phyloP scores from a whole-genome alignment of 2,797 vertebrate genomes.

The Chanos chanos region DNA sequence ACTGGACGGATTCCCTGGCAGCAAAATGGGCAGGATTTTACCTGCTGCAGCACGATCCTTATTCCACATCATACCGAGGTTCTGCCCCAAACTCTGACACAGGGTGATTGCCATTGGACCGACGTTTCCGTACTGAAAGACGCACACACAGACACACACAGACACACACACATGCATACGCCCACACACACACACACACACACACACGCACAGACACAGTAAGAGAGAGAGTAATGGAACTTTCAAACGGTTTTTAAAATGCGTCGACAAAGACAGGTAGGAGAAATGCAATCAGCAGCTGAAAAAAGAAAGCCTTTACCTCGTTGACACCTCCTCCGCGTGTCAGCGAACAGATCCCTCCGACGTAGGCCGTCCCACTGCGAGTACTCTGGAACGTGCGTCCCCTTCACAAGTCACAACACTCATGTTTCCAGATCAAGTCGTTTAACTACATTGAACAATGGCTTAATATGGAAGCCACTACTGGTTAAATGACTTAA shows the following conservation, averaged over 20 bases:
- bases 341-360: constrained; percentile 85
- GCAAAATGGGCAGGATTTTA: constrained; percentile 44
- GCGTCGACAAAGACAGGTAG: not conserved
- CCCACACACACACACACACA: constrained; percentile 12
- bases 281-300: too few relatives aligned
- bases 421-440: not conserved
- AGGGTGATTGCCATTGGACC: constrained; percentile 90
- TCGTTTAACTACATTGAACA: not conserved
- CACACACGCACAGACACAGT: not conserved
- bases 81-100: constrained; percentile 93
- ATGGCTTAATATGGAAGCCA: too few relatives aligned
- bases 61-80: constrained; percentile 96
- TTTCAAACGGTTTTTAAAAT: not conserved
- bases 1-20: not conserved
- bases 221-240: not conserved
- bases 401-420: constrained; percentile 67
- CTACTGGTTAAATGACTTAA: too few relatives aligned
- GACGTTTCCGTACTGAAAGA: constrained; percentile 83
- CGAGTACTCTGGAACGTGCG: constrained; percentile 89
- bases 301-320: constrained; percentile 60
- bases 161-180: constrained; percentile 16
- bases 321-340: constrained; percentile 89
- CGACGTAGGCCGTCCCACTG: constrained; percentile 88
- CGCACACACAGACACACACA: constrained; percentile 17
- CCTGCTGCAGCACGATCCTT: constrained; percentile 83